phyloP scores from a whole-genome alignment of 2,888 invertebrate genomes.

The Alloscopus bannaensis region DNA sequence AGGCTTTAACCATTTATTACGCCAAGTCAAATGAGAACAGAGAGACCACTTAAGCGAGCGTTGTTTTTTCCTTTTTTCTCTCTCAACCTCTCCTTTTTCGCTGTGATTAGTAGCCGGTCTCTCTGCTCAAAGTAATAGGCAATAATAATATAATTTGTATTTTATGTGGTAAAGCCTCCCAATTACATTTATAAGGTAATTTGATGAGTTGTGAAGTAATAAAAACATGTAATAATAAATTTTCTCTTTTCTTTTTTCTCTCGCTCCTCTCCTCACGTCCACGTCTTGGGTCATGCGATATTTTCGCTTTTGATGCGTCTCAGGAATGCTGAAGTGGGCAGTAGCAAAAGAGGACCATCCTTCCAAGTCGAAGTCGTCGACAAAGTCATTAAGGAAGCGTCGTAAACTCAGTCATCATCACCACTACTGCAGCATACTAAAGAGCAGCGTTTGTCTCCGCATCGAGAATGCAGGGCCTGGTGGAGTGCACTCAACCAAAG shows the following conservation, averaged over 20 bases:
- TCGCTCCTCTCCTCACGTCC: conserved; percentile 4
- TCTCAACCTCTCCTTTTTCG: neutral
- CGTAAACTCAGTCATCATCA: conserved; percentile 50
- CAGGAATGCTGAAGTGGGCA: conserved; percentile 73
- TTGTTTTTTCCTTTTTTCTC: conserved; percentile 14
- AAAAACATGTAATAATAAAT: conserved; percentile 47
- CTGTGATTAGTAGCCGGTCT: conserved; percentile 24
- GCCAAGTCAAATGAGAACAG: neutral
- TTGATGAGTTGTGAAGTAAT: conserved; percentile 56
- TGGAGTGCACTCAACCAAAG: neutral
- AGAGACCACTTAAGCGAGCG: no score
- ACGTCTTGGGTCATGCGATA: no score
- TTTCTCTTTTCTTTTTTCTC: conserved; percentile 36
- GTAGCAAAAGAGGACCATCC: conserved; percentile 72
- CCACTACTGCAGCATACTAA: conserved; percentile 40
- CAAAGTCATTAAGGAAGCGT: conserved; percentile 61
- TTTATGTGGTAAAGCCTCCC: conserved; percentile 26
- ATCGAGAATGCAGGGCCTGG: conserved; percentile 31
- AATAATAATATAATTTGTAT: conserved; percentile 42
- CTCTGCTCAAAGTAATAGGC: neutral
- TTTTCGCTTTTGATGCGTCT: conserved; percentile 10
- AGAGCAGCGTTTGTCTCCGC: conserved; percentile 40
- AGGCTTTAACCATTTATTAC: conserved; percentile 13
- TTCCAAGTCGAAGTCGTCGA: conserved; percentile 47
- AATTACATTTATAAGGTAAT: conserved; percentile 51